Evolutionary conservation across 2,888 invertebrate species (phyloP), one percentile per base, ranked within the genome.

Genomic region (Thelaira solivaga): DNA sequence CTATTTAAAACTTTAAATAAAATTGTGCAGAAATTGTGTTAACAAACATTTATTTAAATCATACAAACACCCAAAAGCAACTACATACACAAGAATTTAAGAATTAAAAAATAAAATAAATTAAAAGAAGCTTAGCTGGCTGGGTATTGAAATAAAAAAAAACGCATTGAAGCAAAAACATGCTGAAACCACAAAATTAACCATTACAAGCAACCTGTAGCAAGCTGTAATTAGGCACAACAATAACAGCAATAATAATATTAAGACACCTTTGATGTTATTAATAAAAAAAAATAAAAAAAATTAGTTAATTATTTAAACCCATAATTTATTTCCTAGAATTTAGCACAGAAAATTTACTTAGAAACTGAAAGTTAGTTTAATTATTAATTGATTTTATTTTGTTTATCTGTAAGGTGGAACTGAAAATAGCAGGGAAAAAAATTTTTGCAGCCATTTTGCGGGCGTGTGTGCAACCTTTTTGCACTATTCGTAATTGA

Each of bases 161-260:
- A 72, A 59, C 18, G 68, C 47, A 69, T 41, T 74, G 34, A 69
- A 71, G 47, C 64, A 55, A 65, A 74, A 51, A 74, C 57, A 47
- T 55, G 69, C 59, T 59, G 31, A 74, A 74, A 74, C 78, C 78
- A 65, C 73, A 55, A 62, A 53, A 62, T 55, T 53, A 26, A 45
- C 55, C 69, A 65, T 65, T 67, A 61, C n/a, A n/a, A n/a, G n/a
- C n/a, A n/a, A n/a, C 65, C 41, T 36, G 34, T 16, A n/a, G 20
- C 26, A 71, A 61, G 20, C 61, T 69, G 41, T 43, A 74, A 71
- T 78, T 69, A 69, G 20, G 47, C 16, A 26, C 26, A 74, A 26
- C 24, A 39, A 53, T 18, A 39, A 53, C 39, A n/a, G n/a, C n/a
- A 76, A 49, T 49, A 47, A 45, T 6, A 62, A n/a, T 31, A 41